These are phyloP conservation scores for Lepus timidus DNA, from an alignment of 2,113 vertebrate species.

Conservation along the genomic window DNA sequence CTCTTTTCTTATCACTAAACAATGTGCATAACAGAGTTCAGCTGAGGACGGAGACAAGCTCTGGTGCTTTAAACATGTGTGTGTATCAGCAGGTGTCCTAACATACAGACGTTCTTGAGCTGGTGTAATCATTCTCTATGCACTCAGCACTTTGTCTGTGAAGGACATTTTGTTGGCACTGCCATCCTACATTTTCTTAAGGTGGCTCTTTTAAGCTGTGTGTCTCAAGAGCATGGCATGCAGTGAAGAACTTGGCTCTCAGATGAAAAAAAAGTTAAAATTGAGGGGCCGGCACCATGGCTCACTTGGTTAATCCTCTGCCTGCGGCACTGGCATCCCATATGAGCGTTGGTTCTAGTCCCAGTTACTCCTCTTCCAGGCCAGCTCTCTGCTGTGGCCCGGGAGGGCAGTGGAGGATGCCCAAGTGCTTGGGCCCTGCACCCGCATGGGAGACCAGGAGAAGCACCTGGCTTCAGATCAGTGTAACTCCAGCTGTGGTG, in stretches of 20 bases:
- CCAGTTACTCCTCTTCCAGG: too few relatives aligned
- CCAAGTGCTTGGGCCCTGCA: too few relatives aligned
- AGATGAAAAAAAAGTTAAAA: background rate
- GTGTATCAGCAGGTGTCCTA: background rate
- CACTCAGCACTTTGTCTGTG: background rate
- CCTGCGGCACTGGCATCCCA: too few relatives aligned
- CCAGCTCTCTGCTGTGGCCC: too few relatives aligned
- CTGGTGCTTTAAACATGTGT: background rate
- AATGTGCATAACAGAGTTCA: constrained; percentile 21
- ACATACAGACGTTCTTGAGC: background rate
- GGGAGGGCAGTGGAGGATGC: too few relatives aligned
- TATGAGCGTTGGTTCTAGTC: too few relatives aligned
- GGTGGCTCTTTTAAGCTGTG: background rate
- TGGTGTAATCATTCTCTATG: background rate
- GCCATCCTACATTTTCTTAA: background rate
- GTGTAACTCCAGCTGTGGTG: too few relatives aligned
- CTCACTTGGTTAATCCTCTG: too few relatives aligned
- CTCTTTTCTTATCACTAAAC: constrained; percentile 10
- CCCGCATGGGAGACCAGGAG: too few relatives aligned
- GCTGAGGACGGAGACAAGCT: background rate
- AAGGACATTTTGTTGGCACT: background rate
- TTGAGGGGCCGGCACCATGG: too few relatives aligned
- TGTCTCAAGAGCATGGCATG: background rate
- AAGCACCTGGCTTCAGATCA: too few relatives aligned
- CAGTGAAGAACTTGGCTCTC: background rate